Conservation (phyloP, 2,797 vertebrate species). For the Semotilus atromaculatus region DNA sequence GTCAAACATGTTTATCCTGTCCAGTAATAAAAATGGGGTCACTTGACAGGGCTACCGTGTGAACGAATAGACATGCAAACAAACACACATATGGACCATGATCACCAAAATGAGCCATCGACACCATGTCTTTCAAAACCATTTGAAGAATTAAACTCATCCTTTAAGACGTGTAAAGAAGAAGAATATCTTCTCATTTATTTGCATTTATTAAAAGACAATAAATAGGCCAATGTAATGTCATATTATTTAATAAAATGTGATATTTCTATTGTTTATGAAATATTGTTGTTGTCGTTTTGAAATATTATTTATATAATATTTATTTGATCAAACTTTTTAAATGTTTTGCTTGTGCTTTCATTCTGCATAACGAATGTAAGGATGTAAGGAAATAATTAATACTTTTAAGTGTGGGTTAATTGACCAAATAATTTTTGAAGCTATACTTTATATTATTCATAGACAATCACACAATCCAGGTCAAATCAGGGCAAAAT, state of each 20-base stretch:
- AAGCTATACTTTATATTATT: background rate
- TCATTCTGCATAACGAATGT: background rate
- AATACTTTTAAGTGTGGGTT: background rate
- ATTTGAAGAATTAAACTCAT: background rate
- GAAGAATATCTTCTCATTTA: background rate
- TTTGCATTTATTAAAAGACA: background rate
- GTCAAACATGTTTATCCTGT: conserved; percentile 8
- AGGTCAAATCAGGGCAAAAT: background rate
- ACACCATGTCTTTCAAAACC: background rate
- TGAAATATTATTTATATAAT: background rate
- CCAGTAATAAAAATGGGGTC: conserved; percentile 28
- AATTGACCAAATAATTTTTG: background rate
- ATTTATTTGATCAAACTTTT: background rate
- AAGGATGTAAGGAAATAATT: background rate
- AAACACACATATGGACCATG: background rate
- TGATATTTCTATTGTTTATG: background rate
- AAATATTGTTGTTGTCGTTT: background rate
- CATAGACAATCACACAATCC: background rate
- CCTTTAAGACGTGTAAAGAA: background rate
- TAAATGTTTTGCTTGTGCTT: background rate
- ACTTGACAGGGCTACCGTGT: background rate
- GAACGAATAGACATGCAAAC: conserved; percentile 6
- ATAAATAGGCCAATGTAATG: background rate
- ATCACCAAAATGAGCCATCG: background rate
- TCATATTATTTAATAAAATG: no score